A percentile compares a stretch with the other conserved stretches of the same genome.
phyloP scores from a whole-genome alignment of 2,113 vertebrate species.

The Nyctibius bracteatus region DNA sequence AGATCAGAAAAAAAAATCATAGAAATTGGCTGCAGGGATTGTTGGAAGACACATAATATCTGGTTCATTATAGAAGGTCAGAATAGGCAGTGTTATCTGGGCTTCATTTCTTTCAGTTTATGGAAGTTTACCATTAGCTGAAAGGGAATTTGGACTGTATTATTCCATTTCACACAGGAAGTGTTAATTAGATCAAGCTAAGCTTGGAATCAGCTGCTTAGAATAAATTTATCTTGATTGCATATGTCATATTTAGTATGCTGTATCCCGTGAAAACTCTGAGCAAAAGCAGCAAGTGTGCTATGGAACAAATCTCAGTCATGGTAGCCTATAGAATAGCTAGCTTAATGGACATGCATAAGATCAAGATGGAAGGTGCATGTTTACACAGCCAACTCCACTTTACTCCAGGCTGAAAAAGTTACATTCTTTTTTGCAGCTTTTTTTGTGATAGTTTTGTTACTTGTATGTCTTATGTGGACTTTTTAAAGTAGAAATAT shows the following conservation, averaged over 20 bases:
- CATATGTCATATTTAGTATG: background rate
- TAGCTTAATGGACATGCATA: background rate
- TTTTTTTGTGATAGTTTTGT: background rate
- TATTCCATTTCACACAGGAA: background rate
- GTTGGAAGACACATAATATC: background rate
- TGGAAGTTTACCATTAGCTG: background rate
- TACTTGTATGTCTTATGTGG: background rate
- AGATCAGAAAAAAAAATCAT: background rate
- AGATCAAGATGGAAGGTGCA: background rate
- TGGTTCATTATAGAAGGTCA: background rate
- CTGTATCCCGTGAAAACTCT: background rate
- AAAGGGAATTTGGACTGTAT: background rate
- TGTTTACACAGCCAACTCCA: background rate
- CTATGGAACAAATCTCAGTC: background rate
- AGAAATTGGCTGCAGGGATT: background rate
- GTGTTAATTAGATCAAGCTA: background rate
- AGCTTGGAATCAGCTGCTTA: background rate
- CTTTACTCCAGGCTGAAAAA: background rate
- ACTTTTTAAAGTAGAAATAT: background rate
- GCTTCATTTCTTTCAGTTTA: background rate
- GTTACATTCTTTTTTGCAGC: accelerated
- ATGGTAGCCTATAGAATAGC: background rate
- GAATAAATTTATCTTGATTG: background rate
- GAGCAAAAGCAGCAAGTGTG: accelerated
- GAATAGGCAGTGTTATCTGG: background rate